These are phyloP conservation scores for Meles meles DNA, from an alignment of 2,113 vertebrate genomes.

Conservation along the genomic window DNA sequence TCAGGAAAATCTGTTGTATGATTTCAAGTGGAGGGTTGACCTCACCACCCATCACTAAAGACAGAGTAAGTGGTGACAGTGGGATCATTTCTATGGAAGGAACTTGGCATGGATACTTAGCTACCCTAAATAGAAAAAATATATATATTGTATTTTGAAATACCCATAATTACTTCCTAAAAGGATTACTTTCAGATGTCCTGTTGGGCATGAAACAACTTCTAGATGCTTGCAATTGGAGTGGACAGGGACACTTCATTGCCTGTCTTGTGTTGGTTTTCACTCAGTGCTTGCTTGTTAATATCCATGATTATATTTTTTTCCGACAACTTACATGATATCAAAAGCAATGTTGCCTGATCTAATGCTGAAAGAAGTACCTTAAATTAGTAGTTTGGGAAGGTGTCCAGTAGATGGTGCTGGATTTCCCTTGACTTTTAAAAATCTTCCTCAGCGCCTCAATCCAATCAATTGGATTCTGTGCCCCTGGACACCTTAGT, in stretches of 20 bases:
- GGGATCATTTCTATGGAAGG: not conserved
- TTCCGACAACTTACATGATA: not conserved
- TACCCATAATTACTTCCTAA: not conserved
- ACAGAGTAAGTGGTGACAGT: not conserved
- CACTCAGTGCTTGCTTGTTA: not conserved
- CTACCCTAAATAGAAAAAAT: not conserved
- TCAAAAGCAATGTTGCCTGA: not conserved
- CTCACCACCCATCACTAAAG: not conserved
- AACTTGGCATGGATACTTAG: not conserved
- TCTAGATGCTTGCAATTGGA: not conserved
- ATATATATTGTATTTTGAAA: not conserved
- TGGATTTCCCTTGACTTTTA: not conserved
- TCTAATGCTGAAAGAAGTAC: not conserved
- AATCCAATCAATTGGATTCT: not conserved
- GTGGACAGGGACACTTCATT: not conserved
- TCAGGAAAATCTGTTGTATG: not conserved
- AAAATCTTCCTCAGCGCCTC: not conserved
- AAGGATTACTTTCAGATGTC: not conserved
- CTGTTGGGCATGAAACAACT: not conserved
- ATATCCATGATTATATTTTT: not conserved
- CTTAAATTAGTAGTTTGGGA: not conserved
- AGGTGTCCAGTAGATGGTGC: not conserved
- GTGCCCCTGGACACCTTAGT: not conserved
- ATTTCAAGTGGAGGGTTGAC: not conserved
- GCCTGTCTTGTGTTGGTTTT: not conserved